Evolutionary conservation across 2,113 vertebrate genomes (phyloP).

Genomic region (Nannospalax galili): DNA sequence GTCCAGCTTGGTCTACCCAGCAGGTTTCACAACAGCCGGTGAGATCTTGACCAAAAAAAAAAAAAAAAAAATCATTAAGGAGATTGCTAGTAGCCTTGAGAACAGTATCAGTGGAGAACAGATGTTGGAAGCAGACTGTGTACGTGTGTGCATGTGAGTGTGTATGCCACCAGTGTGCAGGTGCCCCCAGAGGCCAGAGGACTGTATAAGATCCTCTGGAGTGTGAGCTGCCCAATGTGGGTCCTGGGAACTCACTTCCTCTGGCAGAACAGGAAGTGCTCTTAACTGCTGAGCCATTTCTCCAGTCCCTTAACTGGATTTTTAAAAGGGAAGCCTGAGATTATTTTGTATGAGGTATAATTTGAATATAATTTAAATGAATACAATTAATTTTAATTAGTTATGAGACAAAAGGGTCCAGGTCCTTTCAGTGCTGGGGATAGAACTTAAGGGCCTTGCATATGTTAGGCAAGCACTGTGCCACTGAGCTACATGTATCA

Average conservation of each 20-base stretch:
- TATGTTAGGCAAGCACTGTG: not conserved
- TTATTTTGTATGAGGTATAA: slow-evolving; percentile 13
- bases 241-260: not conserved
- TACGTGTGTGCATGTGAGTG: not conserved
- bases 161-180: not conserved
- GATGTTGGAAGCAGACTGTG: not conserved
- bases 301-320: not conserved
- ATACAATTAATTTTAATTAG: slow-evolving; percentile 54
- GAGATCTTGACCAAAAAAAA: too few relatives aligned
- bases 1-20: not conserved
- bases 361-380: slow-evolving; percentile 56
- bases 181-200: not conserved
- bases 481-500: not conserved
- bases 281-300: not conserved
- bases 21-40: too few relatives aligned
- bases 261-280: not conserved
- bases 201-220: not conserved
- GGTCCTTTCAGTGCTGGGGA: not conserved
- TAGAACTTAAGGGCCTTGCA: not conserved
- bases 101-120: not conserved
- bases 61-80: not conserved
- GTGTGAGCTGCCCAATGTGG: not conserved
- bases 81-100: not conserved
- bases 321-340: not conserved
- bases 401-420: slow-evolving; percentile 10